Base-by-base conservation (phyloP, 2,888 invertebrate species). In the Agonum fuliginosum region DNA sequence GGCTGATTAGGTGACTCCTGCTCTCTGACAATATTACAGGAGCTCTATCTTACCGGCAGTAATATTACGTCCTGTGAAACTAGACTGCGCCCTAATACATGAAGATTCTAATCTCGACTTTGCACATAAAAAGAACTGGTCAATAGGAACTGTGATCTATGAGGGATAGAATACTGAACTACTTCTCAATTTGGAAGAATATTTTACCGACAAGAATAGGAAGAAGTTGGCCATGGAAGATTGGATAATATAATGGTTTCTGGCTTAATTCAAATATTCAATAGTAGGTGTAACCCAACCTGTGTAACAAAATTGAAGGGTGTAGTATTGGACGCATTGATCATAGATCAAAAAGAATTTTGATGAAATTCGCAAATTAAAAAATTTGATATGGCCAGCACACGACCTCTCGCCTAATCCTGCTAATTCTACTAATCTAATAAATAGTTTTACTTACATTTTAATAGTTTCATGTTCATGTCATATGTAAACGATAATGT, bases 1-100 rank as follows among this genome's bases (percentile, higher is more conserved):
- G 75, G 65, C 78, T 80, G 81, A 81, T 80, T 81, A 81, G 81
- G 81, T 80, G 82, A 82, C 81, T 82, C 83, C 82, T 82, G 81
- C 80, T 82, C 80, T 80, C 78, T 75, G 77, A 79, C 78, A 78
- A 78, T 83, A 82, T 82, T 83, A 82, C 82, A 80, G 71, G 78
- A 81, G 80, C 82, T 82, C 79, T 74, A 73, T 77, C 79, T 78
- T 69, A 46, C 78, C 43, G 20, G 27, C 46, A 46, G 34, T 34
- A 62, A 30, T 62, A 70, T 70, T 70, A 46, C 48, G 48, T 70
- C 12, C 46, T 19, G 3, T 43, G 10, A n/a, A 3, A 12, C n/a
- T 10, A n/a, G 6, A n/a, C 30, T n/a, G 17, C 58, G 19, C 67
- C 67, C 67, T 30, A 24, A 22, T 6, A 48, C 27, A 6, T 20